Base-by-base conservation (phyloP, 2,797 vertebrate genomes). In the Sparidentex hasta region DNA sequence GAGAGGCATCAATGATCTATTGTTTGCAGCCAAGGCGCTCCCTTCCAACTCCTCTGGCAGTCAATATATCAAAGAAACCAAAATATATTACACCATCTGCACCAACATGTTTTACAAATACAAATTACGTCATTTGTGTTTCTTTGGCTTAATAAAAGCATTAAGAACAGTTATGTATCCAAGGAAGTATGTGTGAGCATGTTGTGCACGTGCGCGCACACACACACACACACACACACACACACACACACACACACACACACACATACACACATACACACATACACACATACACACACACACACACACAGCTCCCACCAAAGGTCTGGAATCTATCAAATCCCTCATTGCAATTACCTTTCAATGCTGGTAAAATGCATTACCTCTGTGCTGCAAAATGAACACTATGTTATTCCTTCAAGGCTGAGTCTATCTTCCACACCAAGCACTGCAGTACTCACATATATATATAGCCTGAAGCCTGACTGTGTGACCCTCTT, bases 241-340 rank as follows among this genome's bases (percentile, higher is more conserved):
- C n/a, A n/a, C n/a, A n/a, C 59, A 48, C 73, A 63, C 56, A 67
- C 67, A 62, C 73, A 63, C 55, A 66, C 65, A 58, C 23, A 33
- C 3, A 33, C 3, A 33, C 3, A 33, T 7, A 29, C 3, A 29
- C 3, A 29, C 3, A 29, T 5, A 29, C 3, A 74, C 52, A 74
- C 55, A 62, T 57, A 62, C 16, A 44, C 78, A 48, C 71, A 58
- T 51, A 51, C 59, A 48, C 73, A 63, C 56, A 67, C 70, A 62
- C 76, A 63, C 55, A 66, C 65, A 58, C 27, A 25, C 25, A 25
- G 69, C 59, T 81, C 67, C 79, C 75, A 86, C 80, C 59, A 74
- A 83, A 88, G 63, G 87, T 92, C 92, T 92, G 92, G 92, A 91
- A 92, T 92, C 91, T 90, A 92, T 93, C 91, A 93, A 87, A 92